A percentile compares a stretch with the other conserved stretches of the same genome.
phyloP scores from a whole-genome alignment of 2,888 invertebrate genomes.

The Lycaena phlaeas region DNA sequence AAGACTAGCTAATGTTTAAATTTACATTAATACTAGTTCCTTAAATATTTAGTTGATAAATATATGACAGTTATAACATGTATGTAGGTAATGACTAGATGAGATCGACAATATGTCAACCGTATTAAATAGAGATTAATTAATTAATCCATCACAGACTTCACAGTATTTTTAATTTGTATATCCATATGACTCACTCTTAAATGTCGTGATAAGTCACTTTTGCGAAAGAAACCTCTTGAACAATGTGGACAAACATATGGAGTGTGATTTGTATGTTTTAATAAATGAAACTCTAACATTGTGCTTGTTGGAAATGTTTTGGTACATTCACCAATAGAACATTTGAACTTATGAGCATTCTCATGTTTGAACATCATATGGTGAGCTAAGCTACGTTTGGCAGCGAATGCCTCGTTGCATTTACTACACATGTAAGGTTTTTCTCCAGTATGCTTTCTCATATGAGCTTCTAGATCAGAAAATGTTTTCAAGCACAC shows the following conservation, averaged over 20 bases:
- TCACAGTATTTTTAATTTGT: conserved; percentile 24
- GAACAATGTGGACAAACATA: conserved; percentile 55
- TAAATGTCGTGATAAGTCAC: conserved; percentile 56
- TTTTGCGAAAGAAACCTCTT: conserved; percentile 51
- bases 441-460: conserved; percentile 72
- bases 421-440: conserved; percentile 52
- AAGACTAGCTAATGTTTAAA: too few relatives aligned
- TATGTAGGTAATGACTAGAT: conserved; percentile 1
- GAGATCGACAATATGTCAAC: background rate
- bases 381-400: conserved; percentile 51
- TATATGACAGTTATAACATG: background rate
- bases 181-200: conserved; percentile 46
- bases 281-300: conserved; percentile 59
- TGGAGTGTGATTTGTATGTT: conserved; percentile 59
- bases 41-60: too few relatives aligned
- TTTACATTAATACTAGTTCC: too few relatives aligned
- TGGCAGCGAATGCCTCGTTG: conserved; percentile 40
- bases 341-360: conserved; percentile 52
- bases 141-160: conserved; percentile 10
- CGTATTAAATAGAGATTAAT: background rate
- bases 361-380: conserved; percentile 57
- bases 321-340: conserved; percentile 47
- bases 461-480: conserved; percentile 69
- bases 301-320: conserved; percentile 55
- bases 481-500: conserved; percentile 69